Percentiles rank a stretch among this genome's conserved stretches.
Conservation (phyloP, 2,888 invertebrate species). For the Apocheima hispidaria region DNA sequence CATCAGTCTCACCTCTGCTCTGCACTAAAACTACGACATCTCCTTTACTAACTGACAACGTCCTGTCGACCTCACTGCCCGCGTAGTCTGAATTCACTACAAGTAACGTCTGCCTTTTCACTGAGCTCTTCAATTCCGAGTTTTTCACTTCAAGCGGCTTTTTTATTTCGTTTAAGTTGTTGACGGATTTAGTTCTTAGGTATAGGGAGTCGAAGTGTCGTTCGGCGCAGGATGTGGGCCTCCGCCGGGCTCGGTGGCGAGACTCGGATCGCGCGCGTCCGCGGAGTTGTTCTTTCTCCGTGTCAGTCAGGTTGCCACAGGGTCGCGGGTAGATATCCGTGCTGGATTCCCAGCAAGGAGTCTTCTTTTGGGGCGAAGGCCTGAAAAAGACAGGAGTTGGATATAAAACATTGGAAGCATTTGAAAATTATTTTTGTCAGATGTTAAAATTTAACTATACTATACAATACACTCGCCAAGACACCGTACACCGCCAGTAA, state of each 20-base stretch:
- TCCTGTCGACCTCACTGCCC: slow-evolving; percentile 85
- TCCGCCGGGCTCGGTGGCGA: slow-evolving; percentile 78
- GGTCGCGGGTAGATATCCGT: slow-evolving; percentile 93
- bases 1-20: slow-evolving; percentile 76
- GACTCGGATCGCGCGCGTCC: slow-evolving; percentile 90
- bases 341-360: slow-evolving; percentile 93
- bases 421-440: no score
- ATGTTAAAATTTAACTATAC: no score
- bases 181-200: slow-evolving; percentile 83
- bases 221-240: slow-evolving; percentile 87
- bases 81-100: slow-evolving; percentile 89
- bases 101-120: slow-evolving; percentile 88
- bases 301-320: slow-evolving; percentile 93
- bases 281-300: slow-evolving; percentile 89
- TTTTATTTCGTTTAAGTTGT: slow-evolving; percentile 62
- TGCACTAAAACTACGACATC: slow-evolving; percentile 91
- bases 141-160: slow-evolving; percentile 7
- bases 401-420: neutral
- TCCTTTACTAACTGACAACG: slow-evolving; percentile 89
- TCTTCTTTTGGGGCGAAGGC: slow-evolving; percentile 84
- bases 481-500: no score
- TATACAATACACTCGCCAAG: no score
- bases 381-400: slow-evolving; percentile 66
- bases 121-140: slow-evolving; percentile 83
- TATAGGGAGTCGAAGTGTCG: slow-evolving; percentile 91